Conservation (phyloP, 1,140 invertebrate genomes). For the Phocides pigmalion region DNA sequence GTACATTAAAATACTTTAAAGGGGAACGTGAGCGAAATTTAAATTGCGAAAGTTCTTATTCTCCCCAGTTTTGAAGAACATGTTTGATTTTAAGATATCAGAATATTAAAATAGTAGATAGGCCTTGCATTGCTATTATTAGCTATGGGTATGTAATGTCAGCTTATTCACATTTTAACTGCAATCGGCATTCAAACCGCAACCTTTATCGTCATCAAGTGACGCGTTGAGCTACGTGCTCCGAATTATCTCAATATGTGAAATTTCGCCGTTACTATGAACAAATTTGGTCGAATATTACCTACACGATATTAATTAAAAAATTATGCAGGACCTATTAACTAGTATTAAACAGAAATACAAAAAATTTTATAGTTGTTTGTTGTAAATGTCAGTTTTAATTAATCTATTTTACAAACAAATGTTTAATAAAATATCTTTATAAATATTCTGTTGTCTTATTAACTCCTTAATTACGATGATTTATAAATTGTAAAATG, state of each 20-base stretch:
- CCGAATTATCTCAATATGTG: neutral
- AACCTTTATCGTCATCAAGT: too few relatives aligned
- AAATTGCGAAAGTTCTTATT: neutral
- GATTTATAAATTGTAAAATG: too few relatives aligned
- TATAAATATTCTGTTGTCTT: conserved; percentile 62
- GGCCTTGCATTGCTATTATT: neutral
- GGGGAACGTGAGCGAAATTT: neutral
- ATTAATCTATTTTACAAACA: conserved; percentile 82
- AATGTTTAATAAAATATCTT: conserved; percentile 83
- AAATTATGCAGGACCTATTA: conserved; percentile 68
- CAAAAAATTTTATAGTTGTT: conserved; percentile 82
- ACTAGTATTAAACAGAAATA: conserved; percentile 66
- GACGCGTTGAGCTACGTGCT: conserved; percentile 21
- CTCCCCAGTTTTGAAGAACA: neutral
- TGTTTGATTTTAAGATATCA: neutral
- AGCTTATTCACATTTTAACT: neutral
- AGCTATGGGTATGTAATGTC: neutral
- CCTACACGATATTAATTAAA: conserved; percentile 53
- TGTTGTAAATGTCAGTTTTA: conserved; percentile 82
- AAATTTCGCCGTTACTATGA: conserved; percentile 22
- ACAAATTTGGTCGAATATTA: conserved; percentile 19
- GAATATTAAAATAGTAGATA: neutral
- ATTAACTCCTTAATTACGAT: conserved; percentile 27
- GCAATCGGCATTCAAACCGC: conserved; percentile 8
- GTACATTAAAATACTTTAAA: too few relatives aligned